A percentile compares a stretch with the other conserved stretches of the same genome.
These are phyloP conservation scores for Dilophus febrilis DNA, from an alignment of 2,888 invertebrate genomes.

Conservation along the genomic window DNA sequence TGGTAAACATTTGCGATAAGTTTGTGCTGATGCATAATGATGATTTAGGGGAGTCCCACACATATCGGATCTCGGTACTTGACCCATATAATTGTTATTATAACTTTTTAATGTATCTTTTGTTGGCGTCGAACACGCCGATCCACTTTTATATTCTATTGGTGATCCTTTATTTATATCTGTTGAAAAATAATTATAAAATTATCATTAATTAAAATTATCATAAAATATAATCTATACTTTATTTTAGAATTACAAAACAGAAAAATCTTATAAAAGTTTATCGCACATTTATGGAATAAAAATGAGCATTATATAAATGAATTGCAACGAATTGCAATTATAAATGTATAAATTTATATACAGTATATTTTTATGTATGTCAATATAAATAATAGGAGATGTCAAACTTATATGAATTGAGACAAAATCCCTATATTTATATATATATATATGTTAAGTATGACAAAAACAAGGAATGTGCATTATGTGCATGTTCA, in stretches of 20 bases:
- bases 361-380: neutral
- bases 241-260: neutral
- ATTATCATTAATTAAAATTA: slow-evolving; percentile 1
- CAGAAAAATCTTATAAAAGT: no score
- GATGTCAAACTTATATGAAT: slow-evolving; percentile 3
- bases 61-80: slow-evolving; percentile 45
- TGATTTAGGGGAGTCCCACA: slow-evolving; percentile 39
- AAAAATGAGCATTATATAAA: no score
- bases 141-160: slow-evolving; percentile 71
- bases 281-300: no score
- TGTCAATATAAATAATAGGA: slow-evolving; percentile 1
- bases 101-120: slow-evolving; percentile 43
- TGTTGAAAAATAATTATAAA: slow-evolving; percentile 30
- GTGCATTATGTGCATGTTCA: slow-evolving; percentile 6
- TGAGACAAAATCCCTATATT: slow-evolving; percentile 2
- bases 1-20: slow-evolving; percentile 72
- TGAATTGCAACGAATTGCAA: neutral
- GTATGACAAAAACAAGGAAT: slow-evolving; percentile 5
- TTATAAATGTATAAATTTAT: neutral
- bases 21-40: slow-evolving; percentile 67
- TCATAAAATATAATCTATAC: neutral
- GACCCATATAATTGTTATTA: slow-evolving; percentile 49
- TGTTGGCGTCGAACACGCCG: slow-evolving; percentile 76
- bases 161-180: slow-evolving; percentile 74
- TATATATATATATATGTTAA: no score